A percentile compares a stretch with the other conserved stretches of the same genome.
phyloP scores from a whole-genome alignment of 2,113 vertebrate species.

The Pteronura brasiliensis region DNA sequence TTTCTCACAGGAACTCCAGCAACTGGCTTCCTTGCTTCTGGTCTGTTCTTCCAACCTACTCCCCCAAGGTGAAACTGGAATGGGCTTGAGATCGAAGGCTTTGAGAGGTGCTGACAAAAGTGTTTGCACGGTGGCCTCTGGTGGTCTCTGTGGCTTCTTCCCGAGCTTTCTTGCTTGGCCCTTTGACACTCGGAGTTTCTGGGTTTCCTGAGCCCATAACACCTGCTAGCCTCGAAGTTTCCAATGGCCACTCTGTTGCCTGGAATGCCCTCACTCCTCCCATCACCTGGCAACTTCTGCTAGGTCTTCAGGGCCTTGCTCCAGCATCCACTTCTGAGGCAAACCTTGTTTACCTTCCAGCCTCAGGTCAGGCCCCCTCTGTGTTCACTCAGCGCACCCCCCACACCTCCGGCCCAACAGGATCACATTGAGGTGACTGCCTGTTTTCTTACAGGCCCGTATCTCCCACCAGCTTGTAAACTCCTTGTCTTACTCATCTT shows the following conservation, averaged over 20 bases:
- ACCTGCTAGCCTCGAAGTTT: neutral
- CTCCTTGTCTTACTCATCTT: neutral
- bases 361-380: neutral
- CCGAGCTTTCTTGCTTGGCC: too few species aligned
- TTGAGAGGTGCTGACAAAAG: neutral
- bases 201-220: rapidly evolving
- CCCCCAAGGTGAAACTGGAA: neutral
- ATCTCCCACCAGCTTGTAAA: neutral
- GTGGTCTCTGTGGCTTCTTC: neutral
- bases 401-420: rapidly evolving
- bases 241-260: too few species aligned
- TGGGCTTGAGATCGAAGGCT: neutral
- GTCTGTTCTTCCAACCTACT: neutral
- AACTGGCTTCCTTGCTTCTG: neutral
- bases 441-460: neutral
- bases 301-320: neutral
- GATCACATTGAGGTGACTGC: neutral
- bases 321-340: neutral
- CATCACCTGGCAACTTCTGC: neutral
- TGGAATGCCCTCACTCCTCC: neutral
- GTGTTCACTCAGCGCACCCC: rapidly evolving
- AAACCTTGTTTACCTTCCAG: rapidly evolving
- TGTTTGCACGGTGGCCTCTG: neutral
- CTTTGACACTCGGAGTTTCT: neutral
- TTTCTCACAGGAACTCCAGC: neutral